Evolutionary conservation across 2,113 vertebrate genomes (phyloP).

Genomic region (Chunga burmeisteri): DNA sequence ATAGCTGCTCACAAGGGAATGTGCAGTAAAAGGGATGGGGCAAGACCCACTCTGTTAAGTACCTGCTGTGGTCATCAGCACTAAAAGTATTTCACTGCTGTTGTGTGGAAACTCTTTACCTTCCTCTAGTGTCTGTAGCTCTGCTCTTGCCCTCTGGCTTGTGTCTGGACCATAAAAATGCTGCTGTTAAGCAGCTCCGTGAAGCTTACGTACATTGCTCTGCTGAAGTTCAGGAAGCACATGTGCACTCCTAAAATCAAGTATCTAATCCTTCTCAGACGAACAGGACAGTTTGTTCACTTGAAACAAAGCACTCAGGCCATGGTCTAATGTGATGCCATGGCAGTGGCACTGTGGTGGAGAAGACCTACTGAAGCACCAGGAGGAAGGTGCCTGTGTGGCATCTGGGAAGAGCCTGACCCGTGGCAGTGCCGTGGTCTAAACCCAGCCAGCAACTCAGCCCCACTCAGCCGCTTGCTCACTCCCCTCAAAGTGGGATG

Average conservation of each 20-base stretch:
- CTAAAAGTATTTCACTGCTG: not conserved
- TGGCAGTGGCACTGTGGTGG: rapidly evolving
- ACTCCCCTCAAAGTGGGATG: no score
- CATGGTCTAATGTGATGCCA: not conserved
- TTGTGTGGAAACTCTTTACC: not conserved
- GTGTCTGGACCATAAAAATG: not conserved
- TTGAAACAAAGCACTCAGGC: rapidly evolving
- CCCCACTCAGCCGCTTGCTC: no score
- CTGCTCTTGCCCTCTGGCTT: not conserved
- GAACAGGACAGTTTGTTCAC: not conserved
- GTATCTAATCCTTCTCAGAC: rapidly evolving
- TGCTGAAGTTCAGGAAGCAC: not conserved
- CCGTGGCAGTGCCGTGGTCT: no score
- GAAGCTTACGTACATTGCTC: not conserved
- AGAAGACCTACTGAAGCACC: not conserved
- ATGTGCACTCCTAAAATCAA: rapidly evolving
- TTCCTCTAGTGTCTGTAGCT: not conserved
- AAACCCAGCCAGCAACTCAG: no score
- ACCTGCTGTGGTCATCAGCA: not conserved
- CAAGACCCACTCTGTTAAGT: not conserved
- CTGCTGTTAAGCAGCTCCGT: not conserved
- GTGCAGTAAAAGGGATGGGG: not conserved
- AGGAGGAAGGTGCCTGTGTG: not conserved
- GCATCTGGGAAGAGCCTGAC: rapidly evolving
- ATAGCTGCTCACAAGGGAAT: not conserved